These are phyloP conservation scores for Hydrozoanthus tunicans DNA, from an alignment of 64 coral and sea anemone species.

Conservation along the genomic window DNA sequence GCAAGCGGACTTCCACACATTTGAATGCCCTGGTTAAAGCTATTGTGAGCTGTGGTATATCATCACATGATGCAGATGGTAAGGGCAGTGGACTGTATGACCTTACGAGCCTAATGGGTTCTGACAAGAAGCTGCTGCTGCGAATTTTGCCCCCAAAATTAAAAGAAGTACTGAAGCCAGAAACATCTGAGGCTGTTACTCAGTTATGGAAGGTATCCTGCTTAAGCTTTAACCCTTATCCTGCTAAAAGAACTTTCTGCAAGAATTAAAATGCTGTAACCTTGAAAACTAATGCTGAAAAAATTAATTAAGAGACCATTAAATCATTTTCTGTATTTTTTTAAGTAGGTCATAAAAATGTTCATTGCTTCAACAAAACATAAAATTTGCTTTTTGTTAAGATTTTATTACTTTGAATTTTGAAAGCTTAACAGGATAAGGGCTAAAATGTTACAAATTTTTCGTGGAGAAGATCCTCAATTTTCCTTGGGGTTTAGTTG, in stretches of 20 bases:
- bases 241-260: too few species aligned
- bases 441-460: too few species aligned
- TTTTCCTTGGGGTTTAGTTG: too few species aligned
- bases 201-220: slow-evolving; percentile 56
- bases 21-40: slow-evolving; percentile 25
- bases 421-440: too few species aligned
- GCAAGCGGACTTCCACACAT: slow-evolving; percentile 25
- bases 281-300: too few species aligned
- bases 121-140: slow-evolving; percentile 66
- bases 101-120: slow-evolving; percentile 67
- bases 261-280: too few species aligned
- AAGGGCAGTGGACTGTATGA: slow-evolving; percentile 61
- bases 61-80: slow-evolving; percentile 58
- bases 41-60: slow-evolving; percentile 58
- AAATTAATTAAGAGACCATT: too few species aligned
- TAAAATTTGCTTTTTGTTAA: background rate
- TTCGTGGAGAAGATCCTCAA: too few species aligned
- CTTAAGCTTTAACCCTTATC: background rate
- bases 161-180: slow-evolving; percentile 27
- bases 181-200: slow-evolving; percentile 37
- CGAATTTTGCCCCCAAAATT: slow-evolving; percentile 48
- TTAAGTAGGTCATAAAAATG: too few species aligned
- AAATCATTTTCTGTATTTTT: too few species aligned
- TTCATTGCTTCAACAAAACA: background rate
- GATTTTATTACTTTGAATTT: too few species aligned